These are phyloP conservation scores for Monarcha castaneiventris DNA, from an alignment of 2,113 vertebrate species.

Conservation along the genomic window DNA sequence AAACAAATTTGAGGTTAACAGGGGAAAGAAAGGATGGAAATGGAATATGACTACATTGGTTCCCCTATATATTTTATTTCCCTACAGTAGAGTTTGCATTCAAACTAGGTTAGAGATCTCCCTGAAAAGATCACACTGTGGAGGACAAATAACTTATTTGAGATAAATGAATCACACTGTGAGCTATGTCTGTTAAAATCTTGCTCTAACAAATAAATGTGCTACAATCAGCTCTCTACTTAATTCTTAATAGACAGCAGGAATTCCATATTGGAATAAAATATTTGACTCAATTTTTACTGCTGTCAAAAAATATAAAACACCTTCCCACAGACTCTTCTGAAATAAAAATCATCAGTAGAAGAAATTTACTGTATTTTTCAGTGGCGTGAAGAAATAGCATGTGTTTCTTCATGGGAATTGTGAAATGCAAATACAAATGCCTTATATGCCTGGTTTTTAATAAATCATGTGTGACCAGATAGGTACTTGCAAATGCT, in stretches of 20 bases:
- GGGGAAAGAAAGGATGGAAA: constrained; percentile 4
- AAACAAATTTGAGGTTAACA: constrained; percentile 24
- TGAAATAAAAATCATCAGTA: background rate
- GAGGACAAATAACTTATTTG: constrained; percentile 38
- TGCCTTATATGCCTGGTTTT: background rate
- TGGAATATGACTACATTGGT: background rate
- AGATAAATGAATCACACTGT: constrained; percentile 7
- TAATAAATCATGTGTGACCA: background rate
- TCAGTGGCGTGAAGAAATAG: background rate
- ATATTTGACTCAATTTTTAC: background rate
- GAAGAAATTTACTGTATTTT: background rate
- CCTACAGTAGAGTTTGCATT: background rate
- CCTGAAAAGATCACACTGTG: background rate
- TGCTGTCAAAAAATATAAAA: background rate
- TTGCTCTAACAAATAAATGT: background rate
- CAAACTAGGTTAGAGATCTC: background rate
- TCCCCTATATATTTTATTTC: background rate
- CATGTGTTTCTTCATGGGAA: background rate
- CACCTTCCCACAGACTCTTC: background rate
- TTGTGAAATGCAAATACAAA: background rate
- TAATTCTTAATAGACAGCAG: constrained; percentile 12
- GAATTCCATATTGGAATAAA: background rate
- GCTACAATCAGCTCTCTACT: background rate
- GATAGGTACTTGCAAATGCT: background rate
- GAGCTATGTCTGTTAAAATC: constrained; percentile 20